A percentile compares a stretch with the other conserved stretches of the same genome.
Conservation (phyloP, 1,140 invertebrate genomes). For the fruit fly (Drosophila melanogaster) region DNA sequence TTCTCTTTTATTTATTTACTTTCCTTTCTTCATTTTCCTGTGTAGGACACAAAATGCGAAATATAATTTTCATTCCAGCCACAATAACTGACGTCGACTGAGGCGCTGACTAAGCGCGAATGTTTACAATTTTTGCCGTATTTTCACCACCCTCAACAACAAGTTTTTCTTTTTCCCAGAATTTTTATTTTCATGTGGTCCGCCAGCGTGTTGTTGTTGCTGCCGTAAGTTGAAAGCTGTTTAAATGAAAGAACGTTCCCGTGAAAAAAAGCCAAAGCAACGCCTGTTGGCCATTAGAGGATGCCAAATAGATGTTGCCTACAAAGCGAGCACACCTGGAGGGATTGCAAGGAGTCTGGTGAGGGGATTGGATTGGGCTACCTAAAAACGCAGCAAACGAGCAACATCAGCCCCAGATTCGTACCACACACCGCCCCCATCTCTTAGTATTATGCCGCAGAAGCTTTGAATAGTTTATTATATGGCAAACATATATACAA, state of each 20-base stretch:
- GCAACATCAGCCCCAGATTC: conserved; percentile 24
- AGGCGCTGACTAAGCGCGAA: conserved; percentile 59
- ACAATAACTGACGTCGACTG: conserved; percentile 51
- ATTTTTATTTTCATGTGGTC: conserved; percentile 68
- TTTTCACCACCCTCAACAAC: conserved; percentile 1
- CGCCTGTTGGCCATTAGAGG: conserved; percentile 70
- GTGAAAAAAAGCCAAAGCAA: conserved; percentile 61
- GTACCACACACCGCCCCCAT: conserved; percentile 8
- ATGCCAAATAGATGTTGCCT: conserved; percentile 63
- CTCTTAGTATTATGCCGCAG: conserved; percentile 49
- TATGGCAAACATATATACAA: conserved; percentile 34
- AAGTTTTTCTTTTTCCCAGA: conserved; percentile 4
- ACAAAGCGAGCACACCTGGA: conserved; percentile 53
- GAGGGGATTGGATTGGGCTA: conserved; percentile 13
- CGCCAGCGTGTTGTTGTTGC: conserved; percentile 34
- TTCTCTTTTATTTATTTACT: conserved; percentile 44
- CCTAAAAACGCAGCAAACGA: conserved; percentile 53
- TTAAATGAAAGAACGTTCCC: conserved; percentile 65
- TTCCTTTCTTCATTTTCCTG: conserved; percentile 35
- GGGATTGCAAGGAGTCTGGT: conserved; percentile 10
- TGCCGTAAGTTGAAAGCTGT: conserved; percentile 60
- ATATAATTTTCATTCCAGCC: conserved; percentile 53
- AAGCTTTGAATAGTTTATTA: conserved; percentile 72
- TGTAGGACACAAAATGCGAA: conserved; percentile 41
- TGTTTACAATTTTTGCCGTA: conserved; percentile 60